Evolutionary conservation across 2,888 invertebrate genomes (phyloP).

Genomic region (Melinaea menophilus): DNA sequence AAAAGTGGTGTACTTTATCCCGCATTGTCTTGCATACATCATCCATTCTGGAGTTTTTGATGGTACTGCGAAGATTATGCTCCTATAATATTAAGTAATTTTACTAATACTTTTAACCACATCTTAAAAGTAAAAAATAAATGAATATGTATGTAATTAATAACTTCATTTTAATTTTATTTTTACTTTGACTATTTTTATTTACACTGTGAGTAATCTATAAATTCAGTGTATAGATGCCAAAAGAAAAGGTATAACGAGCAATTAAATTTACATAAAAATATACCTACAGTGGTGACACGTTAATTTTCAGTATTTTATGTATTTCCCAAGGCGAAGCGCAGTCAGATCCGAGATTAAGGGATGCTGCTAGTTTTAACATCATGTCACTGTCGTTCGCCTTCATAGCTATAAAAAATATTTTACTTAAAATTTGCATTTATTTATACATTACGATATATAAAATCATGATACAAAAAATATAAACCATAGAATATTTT

Average conservation of each 20-base stretch:
- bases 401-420: constrained; percentile 45
- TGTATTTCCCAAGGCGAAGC: constrained; percentile 46
- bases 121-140: too few species aligned
- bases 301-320: constrained; percentile 38
- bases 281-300: constrained; percentile 38
- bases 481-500: constrained; percentile 46
- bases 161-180: too few species aligned
- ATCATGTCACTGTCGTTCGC: constrained; percentile 43
- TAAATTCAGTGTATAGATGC: too few species aligned
- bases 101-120: too few species aligned
- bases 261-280: too few species aligned
- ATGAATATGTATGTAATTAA: too few species aligned
- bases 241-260: too few species aligned
- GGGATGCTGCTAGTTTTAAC: constrained; percentile 40
- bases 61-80: constrained; percentile 44
- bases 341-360: constrained; percentile 45
- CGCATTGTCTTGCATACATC: constrained; percentile 42
- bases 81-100: constrained; percentile 31
- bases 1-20: constrained; percentile 45
- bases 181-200: too few species aligned
- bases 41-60: constrained; percentile 43
- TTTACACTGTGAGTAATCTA: too few species aligned
- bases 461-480: not conserved
- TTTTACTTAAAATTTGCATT: not conserved
- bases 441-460: not conserved